These are phyloP conservation scores for Thermophis baileyi DNA, from an alignment of 2,113 vertebrate genomes.

Conservation along the genomic window DNA sequence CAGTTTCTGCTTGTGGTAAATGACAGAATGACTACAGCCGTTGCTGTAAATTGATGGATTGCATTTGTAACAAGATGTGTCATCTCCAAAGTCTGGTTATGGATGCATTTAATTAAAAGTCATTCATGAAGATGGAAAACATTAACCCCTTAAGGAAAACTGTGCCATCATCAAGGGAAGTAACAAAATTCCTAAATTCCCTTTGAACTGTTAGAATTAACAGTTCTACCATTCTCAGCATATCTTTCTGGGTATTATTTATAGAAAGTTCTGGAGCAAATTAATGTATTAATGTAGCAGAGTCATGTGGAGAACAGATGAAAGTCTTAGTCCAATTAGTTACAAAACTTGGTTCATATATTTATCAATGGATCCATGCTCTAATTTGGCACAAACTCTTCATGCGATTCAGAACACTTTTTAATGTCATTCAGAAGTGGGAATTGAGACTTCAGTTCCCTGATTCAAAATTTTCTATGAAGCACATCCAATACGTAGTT, in stretches of 20 bases:
- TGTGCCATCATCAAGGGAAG: constrained; percentile 27
- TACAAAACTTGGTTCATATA: neutral
- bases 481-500: neutral
- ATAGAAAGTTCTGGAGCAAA: neutral
- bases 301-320: neutral
- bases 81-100: constrained; percentile 55
- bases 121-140: constrained; percentile 46
- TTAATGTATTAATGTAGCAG: neutral
- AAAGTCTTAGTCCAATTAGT: neutral
- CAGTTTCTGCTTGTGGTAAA: constrained; percentile 48
- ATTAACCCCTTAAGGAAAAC: constrained; percentile 40
- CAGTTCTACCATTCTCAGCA: neutral
- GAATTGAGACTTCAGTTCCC: neutral
- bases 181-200: constrained; percentile 43
- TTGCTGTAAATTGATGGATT: constrained; percentile 53
- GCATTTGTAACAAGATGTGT: constrained; percentile 52
- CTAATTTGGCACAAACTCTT: neutral
- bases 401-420: neutral
- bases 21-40: constrained; percentile 54
- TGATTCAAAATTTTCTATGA: neutral
- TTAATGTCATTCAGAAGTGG: neutral
- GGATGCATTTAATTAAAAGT: constrained; percentile 59
- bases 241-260: neutral
- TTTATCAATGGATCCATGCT: neutral
- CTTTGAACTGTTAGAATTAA: constrained; percentile 3